Conservation (phyloP, 2,888 invertebrate genomes). For the Torymus texanus region DNA sequence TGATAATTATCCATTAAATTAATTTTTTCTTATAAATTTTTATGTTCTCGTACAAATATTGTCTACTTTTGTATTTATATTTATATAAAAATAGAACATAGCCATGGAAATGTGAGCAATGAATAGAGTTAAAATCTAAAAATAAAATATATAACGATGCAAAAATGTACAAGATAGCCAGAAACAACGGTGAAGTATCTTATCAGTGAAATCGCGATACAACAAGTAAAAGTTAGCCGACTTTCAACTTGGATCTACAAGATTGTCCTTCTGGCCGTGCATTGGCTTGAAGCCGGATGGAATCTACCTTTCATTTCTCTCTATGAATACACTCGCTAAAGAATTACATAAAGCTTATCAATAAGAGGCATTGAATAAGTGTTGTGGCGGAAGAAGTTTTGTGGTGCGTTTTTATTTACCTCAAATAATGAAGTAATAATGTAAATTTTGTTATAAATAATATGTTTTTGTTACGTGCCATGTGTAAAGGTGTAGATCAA, state of each 20-base stretch:
- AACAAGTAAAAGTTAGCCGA: slow-evolving; percentile 10
- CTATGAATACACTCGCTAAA: slow-evolving; percentile 25
- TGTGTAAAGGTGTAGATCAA: slow-evolving; percentile 35
- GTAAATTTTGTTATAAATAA: slow-evolving; percentile 15
- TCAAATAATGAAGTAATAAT: slow-evolving; percentile 14
- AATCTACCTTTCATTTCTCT: slow-evolving; percentile 34
- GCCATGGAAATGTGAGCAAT: too few relatives aligned
- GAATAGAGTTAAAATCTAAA: too few relatives aligned
- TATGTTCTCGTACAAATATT: too few relatives aligned
- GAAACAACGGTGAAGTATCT: background rate
- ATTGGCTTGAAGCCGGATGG: slow-evolving; percentile 15
- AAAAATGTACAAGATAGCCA: background rate
- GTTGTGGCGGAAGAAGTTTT: slow-evolving; percentile 18
- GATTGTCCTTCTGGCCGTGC: background rate
- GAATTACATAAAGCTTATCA: slow-evolving; percentile 32
- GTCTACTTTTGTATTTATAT: too few relatives aligned
- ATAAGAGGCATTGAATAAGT: slow-evolving; percentile 22
- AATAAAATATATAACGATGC: background rate
- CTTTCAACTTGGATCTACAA: slow-evolving; percentile 2
- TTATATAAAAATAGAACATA: too few relatives aligned
- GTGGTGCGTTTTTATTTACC: slow-evolving; percentile 22
- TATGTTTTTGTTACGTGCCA: slow-evolving; percentile 50
- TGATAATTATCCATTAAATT: too few relatives aligned
- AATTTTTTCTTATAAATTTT: too few relatives aligned
- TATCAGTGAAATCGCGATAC: slow-evolving; percentile 11